Conservation (phyloP, 2,888 invertebrate species). For the Philonicus albiceps region DNA sequence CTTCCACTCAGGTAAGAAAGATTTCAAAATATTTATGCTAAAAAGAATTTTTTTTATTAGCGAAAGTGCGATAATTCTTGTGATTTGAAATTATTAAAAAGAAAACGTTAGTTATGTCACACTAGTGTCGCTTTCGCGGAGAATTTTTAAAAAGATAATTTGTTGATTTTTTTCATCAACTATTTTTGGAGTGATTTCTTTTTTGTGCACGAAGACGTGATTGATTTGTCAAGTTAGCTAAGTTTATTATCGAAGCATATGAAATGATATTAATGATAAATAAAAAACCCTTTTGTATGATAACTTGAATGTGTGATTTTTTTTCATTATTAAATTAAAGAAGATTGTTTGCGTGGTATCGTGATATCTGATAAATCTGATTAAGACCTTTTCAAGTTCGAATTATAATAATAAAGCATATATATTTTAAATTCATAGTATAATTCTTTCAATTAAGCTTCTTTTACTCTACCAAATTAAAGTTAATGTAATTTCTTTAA, state of each 20-base stretch:
- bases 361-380: not conserved
- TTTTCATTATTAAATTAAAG: not conserved
- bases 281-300: not conserved
- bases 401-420: no score
- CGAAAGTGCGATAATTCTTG: not conserved
- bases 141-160: not conserved
- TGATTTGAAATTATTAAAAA: not conserved
- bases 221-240: not conserved
- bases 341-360: not conserved
- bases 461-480: no score
- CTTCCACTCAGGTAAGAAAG: not conserved
- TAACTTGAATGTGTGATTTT: not conserved
- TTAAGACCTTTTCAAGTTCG: not conserved
- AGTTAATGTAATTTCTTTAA: no score
- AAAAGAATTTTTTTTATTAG: not conserved
- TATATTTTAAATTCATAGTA: no score
- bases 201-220: not conserved
- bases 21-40: no score
- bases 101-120: not conserved
- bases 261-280: not conserved
- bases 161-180: not conserved
- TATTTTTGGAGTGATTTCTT: not conserved
- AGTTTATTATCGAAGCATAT: not conserved
- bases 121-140: not conserved
- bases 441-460: no score